Evolutionary conservation across 2,797 vertebrate species (phyloP).

Genomic region (Amniataba percoides): DNA sequence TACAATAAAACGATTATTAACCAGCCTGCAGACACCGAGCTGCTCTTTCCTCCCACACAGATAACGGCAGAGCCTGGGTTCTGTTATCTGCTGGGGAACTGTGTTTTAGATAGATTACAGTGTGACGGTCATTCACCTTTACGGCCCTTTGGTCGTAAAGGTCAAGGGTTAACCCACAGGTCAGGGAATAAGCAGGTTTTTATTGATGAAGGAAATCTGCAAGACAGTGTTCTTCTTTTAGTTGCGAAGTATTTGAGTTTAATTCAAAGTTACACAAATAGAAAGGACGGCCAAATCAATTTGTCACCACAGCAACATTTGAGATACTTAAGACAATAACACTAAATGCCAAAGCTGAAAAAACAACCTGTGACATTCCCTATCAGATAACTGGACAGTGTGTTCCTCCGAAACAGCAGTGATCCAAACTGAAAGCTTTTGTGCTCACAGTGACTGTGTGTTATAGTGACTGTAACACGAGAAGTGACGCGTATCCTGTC

Average conservation of each 20-base stretch:
- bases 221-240: not conserved
- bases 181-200: conserved; percentile 26
- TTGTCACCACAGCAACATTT: not conserved
- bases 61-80: conserved; percentile 34
- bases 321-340: not conserved
- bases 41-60: conserved; percentile 50
- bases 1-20: conserved; percentile 41
- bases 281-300: not conserved
- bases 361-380: not conserved
- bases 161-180: conserved; percentile 2
- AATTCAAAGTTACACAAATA: not conserved
- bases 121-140: conserved; percentile 7
- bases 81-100: conserved; percentile 22
- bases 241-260: not conserved
- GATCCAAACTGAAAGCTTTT: not conserved
- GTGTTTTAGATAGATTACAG: conserved; percentile 23
- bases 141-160: not conserved
- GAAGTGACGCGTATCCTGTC: not conserved
- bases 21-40: conserved; percentile 19
- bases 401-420: not conserved
- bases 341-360: not conserved
- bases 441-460: not conserved
- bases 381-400: not conserved
- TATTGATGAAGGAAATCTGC: not conserved
- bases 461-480: not conserved